Percentiles rank a stretch among this genome's conserved stretches.
Evolutionary conservation across 2,888 invertebrate genomes (phyloP).

Genomic region (Volucella bombylans): DNA sequence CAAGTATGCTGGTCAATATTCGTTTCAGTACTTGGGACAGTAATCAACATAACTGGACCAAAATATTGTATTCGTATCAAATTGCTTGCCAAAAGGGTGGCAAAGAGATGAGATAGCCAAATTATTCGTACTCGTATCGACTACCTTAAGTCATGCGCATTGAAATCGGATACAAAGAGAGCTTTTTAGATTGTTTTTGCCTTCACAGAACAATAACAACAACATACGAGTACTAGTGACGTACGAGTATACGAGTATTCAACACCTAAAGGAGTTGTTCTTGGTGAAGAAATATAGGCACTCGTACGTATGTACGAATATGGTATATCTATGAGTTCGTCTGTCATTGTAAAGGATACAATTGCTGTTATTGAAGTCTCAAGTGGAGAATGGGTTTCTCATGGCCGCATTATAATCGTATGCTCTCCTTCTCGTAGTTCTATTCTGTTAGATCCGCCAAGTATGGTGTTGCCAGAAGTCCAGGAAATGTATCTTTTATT

Average conservation of each 20-base stretch:
- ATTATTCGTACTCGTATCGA: constrained; percentile 20
- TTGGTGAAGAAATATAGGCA: too few relatives aligned
- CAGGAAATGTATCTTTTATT: too few relatives aligned
- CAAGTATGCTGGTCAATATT: not conserved
- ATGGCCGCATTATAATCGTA: constrained; percentile 29
- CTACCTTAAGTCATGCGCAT: constrained; percentile 21
- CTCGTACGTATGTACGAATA: too few relatives aligned
- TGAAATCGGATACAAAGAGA: not conserved
- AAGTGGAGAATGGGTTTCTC: constrained; percentile 32
- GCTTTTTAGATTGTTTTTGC: constrained; percentile 4
- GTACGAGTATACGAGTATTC: too few relatives aligned
- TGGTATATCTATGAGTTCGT: not conserved
- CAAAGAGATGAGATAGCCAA: not conserved
- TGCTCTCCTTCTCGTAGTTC: constrained; percentile 23
- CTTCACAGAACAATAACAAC: not conserved
- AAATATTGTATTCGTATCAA: constrained; percentile 1
- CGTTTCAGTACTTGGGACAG: constrained; percentile 17
- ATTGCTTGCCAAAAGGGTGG: too few relatives aligned
- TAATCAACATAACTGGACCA: constrained; percentile 41
- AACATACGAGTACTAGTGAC: too few relatives aligned
- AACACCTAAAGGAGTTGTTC: too few relatives aligned
- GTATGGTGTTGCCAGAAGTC: too few relatives aligned
- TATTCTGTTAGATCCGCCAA: too few relatives aligned
- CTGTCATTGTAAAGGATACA: constrained; percentile 42
- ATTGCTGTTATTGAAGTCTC: constrained; percentile 1